Conservation (phyloP, 2,113 vertebrate genomes). For the Nycticorax nycticorax region DNA sequence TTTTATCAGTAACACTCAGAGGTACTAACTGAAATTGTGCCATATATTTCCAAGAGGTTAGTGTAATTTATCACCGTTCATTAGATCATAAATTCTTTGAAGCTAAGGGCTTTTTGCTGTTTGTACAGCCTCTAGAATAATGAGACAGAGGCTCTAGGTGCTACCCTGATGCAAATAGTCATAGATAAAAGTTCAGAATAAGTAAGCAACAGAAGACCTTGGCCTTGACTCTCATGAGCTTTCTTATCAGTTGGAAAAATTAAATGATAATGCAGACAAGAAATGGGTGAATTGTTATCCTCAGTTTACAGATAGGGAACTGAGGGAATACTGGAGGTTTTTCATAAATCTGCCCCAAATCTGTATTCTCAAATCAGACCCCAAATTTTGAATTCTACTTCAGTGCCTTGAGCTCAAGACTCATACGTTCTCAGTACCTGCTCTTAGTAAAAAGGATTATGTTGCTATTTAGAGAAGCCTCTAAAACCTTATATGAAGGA, state of each 20-base stretch:
- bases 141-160: not conserved
- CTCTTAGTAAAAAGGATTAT: not conserved
- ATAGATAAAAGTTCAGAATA: not conserved
- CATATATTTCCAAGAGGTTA: not conserved
- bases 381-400: not conserved
- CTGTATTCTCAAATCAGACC: not conserved
- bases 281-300: not conserved
- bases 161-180: not conserved
- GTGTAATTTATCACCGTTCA: not conserved
- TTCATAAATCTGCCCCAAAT: not conserved
- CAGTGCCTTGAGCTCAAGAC: not conserved
- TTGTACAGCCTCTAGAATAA: not conserved
- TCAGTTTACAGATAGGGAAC: not conserved
- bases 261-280: not conserved
- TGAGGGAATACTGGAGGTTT: not conserved
- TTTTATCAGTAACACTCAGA: not conserved
- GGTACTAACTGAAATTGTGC: not conserved
- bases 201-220: not conserved
- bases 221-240: not conserved
- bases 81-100: slow-evolving; percentile 10
- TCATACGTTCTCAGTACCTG: not conserved
- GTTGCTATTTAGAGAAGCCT: not conserved
- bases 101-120: not conserved
- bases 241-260: not conserved
- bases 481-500: not conserved